Percentiles rank a stretch among this genome's conserved stretches.
Evolutionary conservation across 2,888 invertebrate species (phyloP).

Genomic region (Apodemia duryi): DNA sequence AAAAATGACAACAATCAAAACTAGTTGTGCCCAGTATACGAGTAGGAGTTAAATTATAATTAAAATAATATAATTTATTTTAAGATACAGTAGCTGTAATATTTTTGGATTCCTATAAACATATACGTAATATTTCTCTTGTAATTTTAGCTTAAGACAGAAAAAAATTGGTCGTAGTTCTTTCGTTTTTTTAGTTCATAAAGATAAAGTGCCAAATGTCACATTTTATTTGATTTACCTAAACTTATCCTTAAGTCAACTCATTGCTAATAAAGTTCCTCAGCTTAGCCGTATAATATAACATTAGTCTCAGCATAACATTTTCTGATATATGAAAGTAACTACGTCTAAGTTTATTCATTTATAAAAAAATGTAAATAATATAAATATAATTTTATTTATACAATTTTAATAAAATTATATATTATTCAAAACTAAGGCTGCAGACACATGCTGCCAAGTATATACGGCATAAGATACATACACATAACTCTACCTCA

Average conservation of each 20-base stretch:
- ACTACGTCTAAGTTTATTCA: conserved; percentile 54
- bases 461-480: not conserved
- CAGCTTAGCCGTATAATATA: conserved; percentile 43
- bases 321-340: conserved; percentile 50
- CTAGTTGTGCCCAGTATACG: conserved; percentile 80
- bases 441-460: conserved; percentile 1
- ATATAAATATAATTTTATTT: conserved; percentile 50
- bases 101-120: conserved; percentile 80
- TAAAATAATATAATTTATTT: conserved; percentile 71
- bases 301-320: conserved; percentile 41
- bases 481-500: too few relatives aligned
- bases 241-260: conserved; percentile 35
- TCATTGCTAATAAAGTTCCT: conserved; percentile 30
- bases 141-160: conserved; percentile 46
- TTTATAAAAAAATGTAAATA: conserved; percentile 66
- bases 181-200: conserved; percentile 53
- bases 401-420: conserved; percentile 28
- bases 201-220: conserved; percentile 69
- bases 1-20: conserved; percentile 76
- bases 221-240: conserved; percentile 44
- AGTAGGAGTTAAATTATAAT: conserved; percentile 62
- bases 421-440: conserved; percentile 17
- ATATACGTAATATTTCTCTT: conserved; percentile 73
- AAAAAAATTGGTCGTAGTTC: conserved; percentile 59
- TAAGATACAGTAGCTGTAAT: conserved; percentile 77